Base-by-base conservation (phyloP, 2,113 vertebrate species). In the Lasiurus cinereus region DNA sequence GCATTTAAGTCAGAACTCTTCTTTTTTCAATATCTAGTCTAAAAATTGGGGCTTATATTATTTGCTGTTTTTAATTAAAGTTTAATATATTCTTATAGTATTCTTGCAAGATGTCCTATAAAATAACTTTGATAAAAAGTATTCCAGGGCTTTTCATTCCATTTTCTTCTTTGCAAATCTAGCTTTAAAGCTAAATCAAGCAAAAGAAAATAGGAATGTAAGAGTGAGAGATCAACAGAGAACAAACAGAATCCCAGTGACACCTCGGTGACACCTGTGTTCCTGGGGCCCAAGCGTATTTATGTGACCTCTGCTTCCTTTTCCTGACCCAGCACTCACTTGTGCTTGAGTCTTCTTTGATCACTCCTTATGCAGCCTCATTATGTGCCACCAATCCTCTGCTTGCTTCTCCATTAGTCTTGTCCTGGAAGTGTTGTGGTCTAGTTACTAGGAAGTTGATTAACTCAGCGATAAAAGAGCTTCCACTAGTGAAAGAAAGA, bases 31-130 rank as follows among this genome's bases (percentile, higher is more conserved):
- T 46, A 33, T 22, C 16, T 19, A 64, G 27, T 29, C 15, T 74
- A 39, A 59, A 56, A 77, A 21, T 3, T 13, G 72, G 8, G n/a
- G 36, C 24, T 62, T 93, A 19, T 36, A 46, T 62, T 85, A 6
- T 59, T 87, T 95, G 33, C 70, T 66, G 5, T 83, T 74, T 92
- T 48, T 33, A 66, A 86, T 92, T 86, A 90, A 67, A 70, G 69
- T 83, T 73, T 88, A 12, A 43, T 80, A 27, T 48, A 27, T 31
- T 54, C n/a, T 59, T 69, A 11, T 83, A 70, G 29, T 64, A 59
- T 52, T 69, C 56, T 88, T 16, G 2, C 21, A 79, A 59, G 33
- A 82, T 43, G 14, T 62, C 15, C 11, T 74, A 24, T 77, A n/a
- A 50, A 87, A 72, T 78, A 29, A 73, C 36, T 89, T 82, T 36